A percentile compares a stretch with the other conserved stretches of the same genome.
These are phyloP conservation scores for Pavo muticus DNA, from an alignment of 2,113 vertebrate genomes.

Conservation along the genomic window DNA sequence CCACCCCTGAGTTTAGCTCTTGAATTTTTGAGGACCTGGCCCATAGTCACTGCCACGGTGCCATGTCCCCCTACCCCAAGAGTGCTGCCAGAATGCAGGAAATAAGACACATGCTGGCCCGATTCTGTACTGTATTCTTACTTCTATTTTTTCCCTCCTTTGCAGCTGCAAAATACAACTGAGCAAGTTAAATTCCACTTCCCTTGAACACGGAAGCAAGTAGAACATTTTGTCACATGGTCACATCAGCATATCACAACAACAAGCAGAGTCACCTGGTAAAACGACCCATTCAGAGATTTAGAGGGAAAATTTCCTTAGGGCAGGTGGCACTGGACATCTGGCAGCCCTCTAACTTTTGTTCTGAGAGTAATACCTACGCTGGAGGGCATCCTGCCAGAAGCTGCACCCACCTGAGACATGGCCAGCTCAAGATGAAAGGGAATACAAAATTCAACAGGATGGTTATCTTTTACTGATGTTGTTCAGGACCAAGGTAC, in stretches of 20 bases:
- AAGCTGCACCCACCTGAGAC: slow-evolving; percentile 50
- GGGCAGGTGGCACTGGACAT: slow-evolving; percentile 20
- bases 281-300: slow-evolving; percentile 5
- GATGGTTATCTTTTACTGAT: slow-evolving; percentile 48
- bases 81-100: slow-evolving; percentile 23
- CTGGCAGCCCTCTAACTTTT: neutral
- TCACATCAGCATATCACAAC: slow-evolving; percentile 6
- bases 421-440: slow-evolving; percentile 20
- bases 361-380: slow-evolving; percentile 15
- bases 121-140: slow-evolving; percentile 33
- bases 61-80: neutral
- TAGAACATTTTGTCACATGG: slow-evolving; percentile 27
- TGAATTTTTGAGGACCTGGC: neutral
- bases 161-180: slow-evolving; percentile 62
- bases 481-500: neutral
- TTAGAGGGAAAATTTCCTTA: slow-evolving; percentile 41
- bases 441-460: slow-evolving; percentile 35
- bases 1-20: neutral
- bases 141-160: slow-evolving; percentile 62
- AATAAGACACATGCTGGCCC: slow-evolving; percentile 27
- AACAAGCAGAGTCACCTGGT: neutral
- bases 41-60: neutral
- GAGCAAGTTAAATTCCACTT: slow-evolving; percentile 65
- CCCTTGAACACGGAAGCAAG: slow-evolving; percentile 58
- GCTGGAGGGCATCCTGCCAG: neutral